Evolutionary conservation across 2,888 invertebrate genomes (phyloP).

Genomic region (Seira musarum): DNA sequence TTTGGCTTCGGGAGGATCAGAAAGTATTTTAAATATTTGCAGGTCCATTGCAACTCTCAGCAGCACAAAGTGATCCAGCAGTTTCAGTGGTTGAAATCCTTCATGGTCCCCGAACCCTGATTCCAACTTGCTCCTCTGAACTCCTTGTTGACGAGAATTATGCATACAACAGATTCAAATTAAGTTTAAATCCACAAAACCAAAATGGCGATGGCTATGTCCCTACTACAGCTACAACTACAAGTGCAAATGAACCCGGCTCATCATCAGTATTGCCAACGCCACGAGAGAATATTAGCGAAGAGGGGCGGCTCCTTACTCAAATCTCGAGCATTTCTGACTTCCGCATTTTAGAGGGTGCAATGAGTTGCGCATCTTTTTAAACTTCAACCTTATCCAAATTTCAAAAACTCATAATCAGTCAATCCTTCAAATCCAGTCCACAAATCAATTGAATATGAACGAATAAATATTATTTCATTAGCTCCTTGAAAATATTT

Average conservation of each 20-base stretch:
- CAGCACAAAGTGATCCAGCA: conserved; percentile 33
- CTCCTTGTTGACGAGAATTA: conserved; percentile 23
- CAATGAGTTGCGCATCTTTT: background rate
- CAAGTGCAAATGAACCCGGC: no score
- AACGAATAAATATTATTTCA: no score
- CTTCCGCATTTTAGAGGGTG: background rate
- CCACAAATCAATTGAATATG: background rate
- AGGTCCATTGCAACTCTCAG: conserved; percentile 33
- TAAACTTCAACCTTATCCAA: no score
- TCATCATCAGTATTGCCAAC: no score
- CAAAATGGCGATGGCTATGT: no score
- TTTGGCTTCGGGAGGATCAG: no score
- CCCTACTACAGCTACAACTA: no score
- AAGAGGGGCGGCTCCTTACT: background rate
- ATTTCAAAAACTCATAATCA: background rate
- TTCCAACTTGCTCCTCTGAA: conserved; percentile 43
- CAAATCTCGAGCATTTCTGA: conserved; percentile 12
- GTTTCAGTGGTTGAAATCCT: conserved; percentile 51
- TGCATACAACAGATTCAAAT: no score
- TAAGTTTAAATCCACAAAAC: no score
- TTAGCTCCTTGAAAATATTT: no score
- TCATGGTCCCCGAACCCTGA: conserved; percentile 34
- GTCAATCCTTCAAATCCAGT: background rate
- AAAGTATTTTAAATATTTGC: no score
- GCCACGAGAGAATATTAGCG: background rate